A percentile compares a stretch with the other conserved stretches of the same genome.
Conservation (phyloP, 2,888 invertebrate genomes). For the Drosophila parthenogenetica region DNA sequence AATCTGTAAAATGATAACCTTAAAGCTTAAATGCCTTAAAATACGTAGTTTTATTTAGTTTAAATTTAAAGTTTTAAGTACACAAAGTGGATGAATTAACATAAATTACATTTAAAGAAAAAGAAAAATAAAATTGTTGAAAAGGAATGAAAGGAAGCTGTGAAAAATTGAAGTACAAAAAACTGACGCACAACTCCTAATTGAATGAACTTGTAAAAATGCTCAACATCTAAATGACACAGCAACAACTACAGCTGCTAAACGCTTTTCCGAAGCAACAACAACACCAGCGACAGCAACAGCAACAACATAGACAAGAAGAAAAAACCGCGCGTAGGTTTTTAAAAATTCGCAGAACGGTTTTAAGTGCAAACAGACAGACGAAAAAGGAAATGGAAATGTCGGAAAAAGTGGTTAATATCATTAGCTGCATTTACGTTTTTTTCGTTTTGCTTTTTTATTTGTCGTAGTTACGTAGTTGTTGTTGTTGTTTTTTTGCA, state of each 20-base stretch:
- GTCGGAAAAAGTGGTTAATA: constrained; percentile 68
- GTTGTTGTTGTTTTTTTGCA: constrained; percentile 24
- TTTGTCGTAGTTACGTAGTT: constrained; percentile 25
- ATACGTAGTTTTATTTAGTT: no score
- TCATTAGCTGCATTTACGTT: constrained; percentile 68
- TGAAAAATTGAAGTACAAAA: constrained; percentile 36
- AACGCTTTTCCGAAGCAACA: constrained; percentile 54
- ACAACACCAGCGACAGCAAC: constrained; percentile 25
- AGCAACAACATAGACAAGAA: constrained; percentile 22
- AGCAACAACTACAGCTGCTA: constrained; percentile 54
- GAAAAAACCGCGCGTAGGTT: constrained; percentile 63
- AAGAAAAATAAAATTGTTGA: not conserved
- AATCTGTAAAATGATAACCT: no score
- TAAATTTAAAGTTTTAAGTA: no score
- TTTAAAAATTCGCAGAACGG: constrained; percentile 71
- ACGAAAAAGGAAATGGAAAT: constrained; percentile 50
- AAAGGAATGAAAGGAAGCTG: constrained; percentile 13
- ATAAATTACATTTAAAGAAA: constrained; percentile 1
- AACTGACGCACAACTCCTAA: constrained; percentile 65
- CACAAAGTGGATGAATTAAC: no score
- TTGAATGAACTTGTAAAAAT: constrained; percentile 79
- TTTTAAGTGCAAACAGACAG: constrained; percentile 65
- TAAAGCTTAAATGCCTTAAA: no score
- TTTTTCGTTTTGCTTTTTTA: constrained; percentile 21
- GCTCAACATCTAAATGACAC: constrained; percentile 63